Evolutionary conservation across 2,113 vertebrate genomes (phyloP).

Genomic region (Gallinago undulata): DNA sequence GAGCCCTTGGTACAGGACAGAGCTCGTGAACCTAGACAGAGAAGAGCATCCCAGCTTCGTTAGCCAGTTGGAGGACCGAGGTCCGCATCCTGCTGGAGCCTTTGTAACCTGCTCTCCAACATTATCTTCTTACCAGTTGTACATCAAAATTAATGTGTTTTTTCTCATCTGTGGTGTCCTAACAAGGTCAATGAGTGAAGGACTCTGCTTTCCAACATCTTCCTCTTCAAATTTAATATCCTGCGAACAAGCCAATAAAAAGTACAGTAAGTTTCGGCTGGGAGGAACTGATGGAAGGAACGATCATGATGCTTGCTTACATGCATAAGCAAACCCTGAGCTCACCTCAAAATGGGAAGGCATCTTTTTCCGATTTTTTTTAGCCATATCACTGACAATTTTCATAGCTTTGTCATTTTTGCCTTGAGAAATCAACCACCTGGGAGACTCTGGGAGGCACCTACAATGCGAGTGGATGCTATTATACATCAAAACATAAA

Average conservation of each 20-base stretch:
- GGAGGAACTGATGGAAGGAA: background rate
- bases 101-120: background rate
- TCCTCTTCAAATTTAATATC: conserved; percentile 70
- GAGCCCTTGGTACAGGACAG: conserved; percentile 79
- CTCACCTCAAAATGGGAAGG: conserved; percentile 71
- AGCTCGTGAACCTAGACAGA: conserved; percentile 74
- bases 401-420: conserved; percentile 69
- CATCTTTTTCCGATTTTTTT: conserved; percentile 72
- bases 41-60: background rate
- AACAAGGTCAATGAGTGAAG: conserved; percentile 75
- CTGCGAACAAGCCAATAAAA: conserved; percentile 23
- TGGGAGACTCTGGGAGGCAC: conserved; percentile 80
- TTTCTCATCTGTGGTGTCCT: conserved; percentile 81
- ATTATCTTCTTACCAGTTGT: conserved; percentile 74
- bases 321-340: background rate
- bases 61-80: background rate
- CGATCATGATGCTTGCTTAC: background rate
- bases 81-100: background rate
- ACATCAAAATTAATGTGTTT: conserved; percentile 80
- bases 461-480: background rate
- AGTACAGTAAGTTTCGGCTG: background rate
- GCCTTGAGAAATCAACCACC: conserved; percentile 81
- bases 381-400: conserved; percentile 71
- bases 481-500: background rate
- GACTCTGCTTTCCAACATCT: conserved; percentile 36